Percentiles rank a stretch among this genome's conserved stretches.
These are phyloP conservation scores for Lithophane leautieri DNA, from an alignment of 2,888 invertebrate species.

Conservation along the genomic window DNA sequence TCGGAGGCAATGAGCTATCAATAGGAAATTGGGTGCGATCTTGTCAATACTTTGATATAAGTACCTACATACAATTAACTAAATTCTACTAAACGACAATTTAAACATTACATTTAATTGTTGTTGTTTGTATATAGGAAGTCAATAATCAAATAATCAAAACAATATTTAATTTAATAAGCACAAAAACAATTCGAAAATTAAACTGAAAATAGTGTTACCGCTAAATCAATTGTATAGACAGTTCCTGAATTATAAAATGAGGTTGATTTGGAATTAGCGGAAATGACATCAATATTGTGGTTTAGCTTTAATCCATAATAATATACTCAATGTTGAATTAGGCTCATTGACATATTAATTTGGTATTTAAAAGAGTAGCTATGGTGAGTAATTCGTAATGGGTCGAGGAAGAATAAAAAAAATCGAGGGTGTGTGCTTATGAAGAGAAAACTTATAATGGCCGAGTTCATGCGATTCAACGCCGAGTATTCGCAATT, in stretches of 20 bases:
- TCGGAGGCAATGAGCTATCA: conserved; percentile 68
- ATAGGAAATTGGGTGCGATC: conserved; percentile 69
- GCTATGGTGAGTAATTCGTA: background rate
- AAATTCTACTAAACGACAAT: background rate
- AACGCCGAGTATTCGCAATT: background rate
- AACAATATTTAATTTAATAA: background rate
- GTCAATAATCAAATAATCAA: background rate
- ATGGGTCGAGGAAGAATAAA: background rate
- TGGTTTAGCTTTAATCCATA: conserved; percentile 15
- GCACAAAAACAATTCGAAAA: background rate
- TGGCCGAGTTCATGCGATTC: too few relatives aligned
- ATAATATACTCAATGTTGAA: background rate
- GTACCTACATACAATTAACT: conserved; percentile 25
- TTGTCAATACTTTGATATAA: conserved; percentile 59
- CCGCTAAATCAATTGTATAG: conserved; percentile 33
- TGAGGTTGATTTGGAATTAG: conserved; percentile 41
- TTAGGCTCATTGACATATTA: background rate
- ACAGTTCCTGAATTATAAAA: conserved; percentile 41
- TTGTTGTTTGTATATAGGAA: background rate
- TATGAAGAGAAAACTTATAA: background rate
- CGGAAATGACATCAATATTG: conserved; percentile 17
- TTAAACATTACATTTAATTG: background rate
- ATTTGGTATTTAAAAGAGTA: background rate
- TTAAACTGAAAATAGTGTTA: conserved; percentile 19
- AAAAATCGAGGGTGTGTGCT: too few relatives aligned